Conservation (phyloP, 2,113 vertebrate genomes). For the Zosterops pallidus region DNA sequence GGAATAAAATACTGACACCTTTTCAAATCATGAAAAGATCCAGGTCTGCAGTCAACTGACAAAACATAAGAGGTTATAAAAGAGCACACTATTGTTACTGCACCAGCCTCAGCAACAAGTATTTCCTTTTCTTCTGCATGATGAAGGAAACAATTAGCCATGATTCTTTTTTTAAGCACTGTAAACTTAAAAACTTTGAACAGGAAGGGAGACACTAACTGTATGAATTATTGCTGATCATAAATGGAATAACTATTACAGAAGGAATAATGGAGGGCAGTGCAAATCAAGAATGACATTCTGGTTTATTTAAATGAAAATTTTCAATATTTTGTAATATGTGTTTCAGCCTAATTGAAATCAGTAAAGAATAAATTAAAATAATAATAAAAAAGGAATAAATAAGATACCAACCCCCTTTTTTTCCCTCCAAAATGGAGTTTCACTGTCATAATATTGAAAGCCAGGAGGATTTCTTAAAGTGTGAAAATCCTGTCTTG, state of each 20-base stretch:
- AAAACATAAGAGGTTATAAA: neutral
- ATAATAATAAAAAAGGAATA: neutral
- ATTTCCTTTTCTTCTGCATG: neutral
- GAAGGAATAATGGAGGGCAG: neutral
- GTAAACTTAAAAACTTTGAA: neutral
- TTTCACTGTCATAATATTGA: neutral
- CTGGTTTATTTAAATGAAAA: neutral
- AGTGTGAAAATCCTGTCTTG: neutral
- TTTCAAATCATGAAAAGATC: neutral
- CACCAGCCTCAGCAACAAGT: neutral
- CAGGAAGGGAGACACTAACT: neutral
- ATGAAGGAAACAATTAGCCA: neutral
- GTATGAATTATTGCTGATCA: neutral
- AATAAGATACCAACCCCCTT: neutral
- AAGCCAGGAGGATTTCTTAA: neutral
- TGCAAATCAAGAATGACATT: neutral
- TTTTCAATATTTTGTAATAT: neutral
- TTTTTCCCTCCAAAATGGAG: neutral
- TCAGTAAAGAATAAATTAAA: neutral
- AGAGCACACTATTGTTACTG: neutral
- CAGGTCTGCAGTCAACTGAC: neutral
- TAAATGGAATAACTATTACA: neutral
- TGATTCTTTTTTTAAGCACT: neutral
- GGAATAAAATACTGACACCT: neutral
- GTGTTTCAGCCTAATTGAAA: neutral